Evolutionary conservation across 2,797 vertebrate genomes (phyloP), one percentile per base, ranked within the genome.

Genomic region (Hephaestus fuliginosus): DNA sequence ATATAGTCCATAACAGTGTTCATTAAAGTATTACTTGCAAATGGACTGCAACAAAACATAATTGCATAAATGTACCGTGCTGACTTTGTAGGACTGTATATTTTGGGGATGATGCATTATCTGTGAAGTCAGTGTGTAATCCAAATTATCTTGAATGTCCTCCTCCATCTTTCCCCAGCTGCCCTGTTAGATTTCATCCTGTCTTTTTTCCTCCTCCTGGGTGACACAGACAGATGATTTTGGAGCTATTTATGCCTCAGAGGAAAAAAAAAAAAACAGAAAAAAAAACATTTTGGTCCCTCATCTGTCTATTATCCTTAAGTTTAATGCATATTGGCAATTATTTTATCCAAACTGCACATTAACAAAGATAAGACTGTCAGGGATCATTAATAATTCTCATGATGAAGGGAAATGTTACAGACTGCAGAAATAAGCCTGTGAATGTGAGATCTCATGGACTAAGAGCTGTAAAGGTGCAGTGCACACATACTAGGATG

Each of bases 201-300:
- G 20, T 48, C 51, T 53, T 64, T 33, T 73, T 56, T 57, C 2
- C 33, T 72, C 61, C 30, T 62, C n/a, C 10, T 22, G 1, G 44
- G 39, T 61, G 83, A 89, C 68, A 82, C 70, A 88, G 43, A 7
- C 4, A 8, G 55, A 80, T 2, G 9, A 65, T 76, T 73, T 68
- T 22, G 4, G 43, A 72, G 67, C 28, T 43, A 67, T 77, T 44
- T 62, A 20, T 55, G 39, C 61, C 75, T 51, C n/a, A 60, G 46
- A 81, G 52, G 39, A 33, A 70, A 18, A 49, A 33, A 33, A 33
- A 33, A 0, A 33, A 33, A 3, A 33, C 25, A 25, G 25, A 25
- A 25, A 6, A 69, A 22, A 25, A 25, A 8, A 60, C 7, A 39
- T 39, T 43, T 22, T 68, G 44, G 44, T 72, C 51, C 33, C 7